Conservation (phyloP, 2,113 vertebrate species). For the Callipepla squamata region DNA sequence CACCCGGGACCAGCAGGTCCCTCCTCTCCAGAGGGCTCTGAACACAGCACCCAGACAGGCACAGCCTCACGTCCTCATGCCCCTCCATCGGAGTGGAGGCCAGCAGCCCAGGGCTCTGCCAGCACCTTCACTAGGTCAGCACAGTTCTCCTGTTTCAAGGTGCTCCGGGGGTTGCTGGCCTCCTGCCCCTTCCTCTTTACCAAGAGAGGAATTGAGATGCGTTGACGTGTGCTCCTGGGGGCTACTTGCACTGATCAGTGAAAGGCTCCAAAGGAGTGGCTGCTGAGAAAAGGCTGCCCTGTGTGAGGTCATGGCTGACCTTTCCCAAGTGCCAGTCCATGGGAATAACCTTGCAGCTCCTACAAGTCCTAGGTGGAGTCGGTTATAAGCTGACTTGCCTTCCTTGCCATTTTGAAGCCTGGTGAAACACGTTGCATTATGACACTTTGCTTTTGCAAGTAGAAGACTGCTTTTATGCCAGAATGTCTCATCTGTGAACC, state of each 20-base stretch:
- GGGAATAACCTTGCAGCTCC: constrained; percentile 14
- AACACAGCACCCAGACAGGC: not conserved
- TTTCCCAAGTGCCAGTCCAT: not conserved
- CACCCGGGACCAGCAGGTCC: not conserved
- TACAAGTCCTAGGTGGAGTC: constrained; percentile 15
- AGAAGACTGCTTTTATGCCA: constrained; percentile 14
- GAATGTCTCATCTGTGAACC: constrained; percentile 20
- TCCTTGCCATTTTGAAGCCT: constrained; percentile 48
- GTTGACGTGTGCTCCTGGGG: accelerated
- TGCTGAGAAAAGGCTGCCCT: not conserved
- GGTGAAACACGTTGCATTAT: constrained; percentile 52
- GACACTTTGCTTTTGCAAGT: constrained; percentile 51
- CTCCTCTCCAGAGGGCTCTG: not conserved
- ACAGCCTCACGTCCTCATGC: accelerated
- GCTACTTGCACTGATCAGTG: not conserved
- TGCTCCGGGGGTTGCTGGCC: not conserved
- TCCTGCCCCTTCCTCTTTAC: not conserved
- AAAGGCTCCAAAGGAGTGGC: not conserved
- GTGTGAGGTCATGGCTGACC: not conserved
- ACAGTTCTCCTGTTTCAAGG: not conserved
- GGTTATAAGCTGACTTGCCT: constrained; percentile 38
- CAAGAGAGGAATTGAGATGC: not conserved
- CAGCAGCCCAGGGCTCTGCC: not conserved
- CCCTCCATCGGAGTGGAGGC: not conserved
- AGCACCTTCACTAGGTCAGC: constrained; percentile 6